Evolutionary conservation across 2,113 vertebrate species (phyloP).

Genomic region (Galeopterus variegatus): DNA sequence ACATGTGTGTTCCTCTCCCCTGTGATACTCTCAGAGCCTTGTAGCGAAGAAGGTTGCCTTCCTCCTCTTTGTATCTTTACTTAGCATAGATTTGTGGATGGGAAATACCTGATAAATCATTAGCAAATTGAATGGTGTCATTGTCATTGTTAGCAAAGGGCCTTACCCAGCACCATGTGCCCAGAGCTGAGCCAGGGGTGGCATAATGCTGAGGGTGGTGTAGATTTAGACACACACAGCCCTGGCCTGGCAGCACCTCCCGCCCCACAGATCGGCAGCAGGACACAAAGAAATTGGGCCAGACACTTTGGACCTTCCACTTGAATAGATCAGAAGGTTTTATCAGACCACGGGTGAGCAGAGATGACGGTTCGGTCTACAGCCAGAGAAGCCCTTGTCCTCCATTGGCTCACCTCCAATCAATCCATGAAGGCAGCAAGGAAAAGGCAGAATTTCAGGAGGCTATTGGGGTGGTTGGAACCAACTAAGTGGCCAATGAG

Average conservation of each 20-base stretch:
- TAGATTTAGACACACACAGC: not conserved
- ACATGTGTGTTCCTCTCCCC: not conserved
- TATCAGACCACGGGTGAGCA: not conserved
- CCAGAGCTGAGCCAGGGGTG: not conserved
- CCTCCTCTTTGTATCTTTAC: not conserved
- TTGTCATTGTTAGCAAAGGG: not conserved
- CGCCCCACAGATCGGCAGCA: not conserved
- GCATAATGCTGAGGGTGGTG: not conserved
- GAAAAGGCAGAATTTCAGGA: not conserved
- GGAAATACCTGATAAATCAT: not conserved
- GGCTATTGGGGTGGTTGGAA: not conserved
- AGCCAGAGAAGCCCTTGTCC: not conserved
- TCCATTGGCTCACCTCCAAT: not conserved
- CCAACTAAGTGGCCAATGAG: not conserved
- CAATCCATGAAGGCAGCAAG: not conserved
- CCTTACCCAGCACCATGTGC: not conserved
- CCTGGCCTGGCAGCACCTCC: not conserved
- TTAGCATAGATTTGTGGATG: not conserved
- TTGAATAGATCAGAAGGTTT: not conserved
- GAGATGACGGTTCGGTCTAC: not conserved
- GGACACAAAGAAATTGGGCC: not conserved
- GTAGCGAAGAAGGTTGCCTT: not conserved
- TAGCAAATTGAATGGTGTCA: not conserved
- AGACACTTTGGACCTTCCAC: not conserved
- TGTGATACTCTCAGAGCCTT: not conserved